Evolutionary conservation across 1,140 invertebrate genomes (phyloP).

Genomic region (Drosophila arawakana): DNA sequence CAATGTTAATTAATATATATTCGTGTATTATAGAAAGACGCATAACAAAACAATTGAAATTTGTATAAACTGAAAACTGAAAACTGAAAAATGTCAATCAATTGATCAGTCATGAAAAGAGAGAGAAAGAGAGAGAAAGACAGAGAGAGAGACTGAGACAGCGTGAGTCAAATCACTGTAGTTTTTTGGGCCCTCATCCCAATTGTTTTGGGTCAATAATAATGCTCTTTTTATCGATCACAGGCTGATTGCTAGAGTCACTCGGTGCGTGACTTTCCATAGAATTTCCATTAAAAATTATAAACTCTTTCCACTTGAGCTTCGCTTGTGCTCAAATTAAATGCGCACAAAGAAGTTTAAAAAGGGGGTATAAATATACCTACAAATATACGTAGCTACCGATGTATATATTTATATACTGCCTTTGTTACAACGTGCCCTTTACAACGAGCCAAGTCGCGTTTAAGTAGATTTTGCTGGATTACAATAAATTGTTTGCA

Average conservation of each 20-base stretch:
- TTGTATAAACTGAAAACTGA: constrained; percentile 35
- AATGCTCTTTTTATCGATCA: constrained; percentile 28
- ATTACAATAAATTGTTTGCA: constrained; percentile 57
- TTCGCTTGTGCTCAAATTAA: constrained; percentile 30
- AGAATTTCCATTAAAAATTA: constrained; percentile 44
- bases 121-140: not conserved
- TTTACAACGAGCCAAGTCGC: constrained; percentile 25
- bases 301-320: constrained; percentile 18
- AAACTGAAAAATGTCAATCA: constrained; percentile 51
- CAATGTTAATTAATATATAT: constrained; percentile 49
- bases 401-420: not conserved
- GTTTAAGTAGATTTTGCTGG: constrained; percentile 70
- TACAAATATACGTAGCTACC: not conserved
- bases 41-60: constrained; percentile 70
- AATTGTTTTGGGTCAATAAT: constrained; percentile 22
- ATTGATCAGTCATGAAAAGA: constrained; percentile 44
- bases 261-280: constrained; percentile 54
- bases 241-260: constrained; percentile 24
- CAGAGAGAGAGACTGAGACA: not conserved
- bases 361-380: not conserved
- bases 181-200: constrained; percentile 4
- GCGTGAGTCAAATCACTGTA: not conserved
- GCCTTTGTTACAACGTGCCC: constrained; percentile 14
- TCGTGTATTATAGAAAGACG: not conserved
- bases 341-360: constrained; percentile 24